phyloP scores from a whole-genome alignment of 1,140 invertebrate species.

The Penaeus indicus region DNA sequence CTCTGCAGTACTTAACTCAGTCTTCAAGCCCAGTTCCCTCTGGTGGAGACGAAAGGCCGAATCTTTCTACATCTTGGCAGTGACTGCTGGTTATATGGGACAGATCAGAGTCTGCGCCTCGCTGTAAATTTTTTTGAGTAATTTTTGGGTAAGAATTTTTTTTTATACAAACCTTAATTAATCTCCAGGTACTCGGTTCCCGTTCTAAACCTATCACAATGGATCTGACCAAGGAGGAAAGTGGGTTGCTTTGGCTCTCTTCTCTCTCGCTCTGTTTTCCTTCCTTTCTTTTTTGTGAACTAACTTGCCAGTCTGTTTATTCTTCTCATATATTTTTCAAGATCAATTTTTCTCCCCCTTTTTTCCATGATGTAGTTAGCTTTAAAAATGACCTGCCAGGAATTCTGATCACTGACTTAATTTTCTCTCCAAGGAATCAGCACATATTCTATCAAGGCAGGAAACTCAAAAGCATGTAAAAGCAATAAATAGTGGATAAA shows the following conservation, averaged over 20 bases:
- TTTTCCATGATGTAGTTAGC: too few species aligned
- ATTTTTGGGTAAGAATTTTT: slow-evolving; percentile 55
- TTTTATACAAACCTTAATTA: slow-evolving; percentile 61
- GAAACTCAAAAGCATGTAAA: too few species aligned
- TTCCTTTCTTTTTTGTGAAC: not conserved
- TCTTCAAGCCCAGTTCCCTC: slow-evolving; percentile 50
- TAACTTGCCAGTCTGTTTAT: too few species aligned
- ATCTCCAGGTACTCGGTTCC: slow-evolving; percentile 60
- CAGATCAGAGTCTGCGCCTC: slow-evolving; percentile 56
- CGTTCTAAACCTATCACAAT: slow-evolving; percentile 60
- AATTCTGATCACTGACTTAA: too few species aligned
- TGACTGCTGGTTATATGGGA: slow-evolving; percentile 56
- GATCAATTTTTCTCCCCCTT: too few species aligned
- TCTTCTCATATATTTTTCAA: too few species aligned
- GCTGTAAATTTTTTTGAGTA: slow-evolving; percentile 49
- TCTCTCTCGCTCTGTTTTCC: not conserved
- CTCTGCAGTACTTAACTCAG: slow-evolving; percentile 40
- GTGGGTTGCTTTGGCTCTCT: not conserved
- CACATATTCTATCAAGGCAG: too few species aligned
- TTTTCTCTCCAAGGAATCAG: too few species aligned
- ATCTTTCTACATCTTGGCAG: slow-evolving; percentile 58
- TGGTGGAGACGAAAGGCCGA: slow-evolving; percentile 53
- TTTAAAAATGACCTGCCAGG: too few species aligned
- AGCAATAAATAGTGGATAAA: too few species aligned
- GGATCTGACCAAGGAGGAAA: slow-evolving; percentile 53